Percentiles rank a stretch among this genome's conserved stretches.
Conservation (phyloP, 2,888 invertebrate species). For the Esperia sulphurella region DNA sequence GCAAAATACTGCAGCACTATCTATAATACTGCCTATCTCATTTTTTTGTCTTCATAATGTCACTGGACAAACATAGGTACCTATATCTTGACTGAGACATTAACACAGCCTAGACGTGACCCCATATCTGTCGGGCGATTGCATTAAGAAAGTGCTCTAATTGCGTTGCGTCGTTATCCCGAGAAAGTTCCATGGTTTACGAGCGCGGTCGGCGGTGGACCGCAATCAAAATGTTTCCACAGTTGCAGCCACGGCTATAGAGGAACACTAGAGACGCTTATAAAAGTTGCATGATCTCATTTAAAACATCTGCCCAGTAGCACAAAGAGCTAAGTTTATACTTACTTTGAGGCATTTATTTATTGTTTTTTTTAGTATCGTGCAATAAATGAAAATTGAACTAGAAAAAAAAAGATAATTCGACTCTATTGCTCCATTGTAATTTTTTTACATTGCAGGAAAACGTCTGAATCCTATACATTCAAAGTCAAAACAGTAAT, state of each 20-base stretch:
- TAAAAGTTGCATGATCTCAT: neutral
- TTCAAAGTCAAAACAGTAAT: too few relatives aligned
- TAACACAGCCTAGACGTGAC: neutral
- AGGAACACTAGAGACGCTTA: neutral
- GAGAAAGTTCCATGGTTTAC: conserved; percentile 44
- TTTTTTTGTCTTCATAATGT: neutral
- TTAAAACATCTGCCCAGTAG: too few relatives aligned
- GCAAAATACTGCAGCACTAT: too few relatives aligned
- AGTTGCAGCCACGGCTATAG: conserved; percentile 19
- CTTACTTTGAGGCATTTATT: too few relatives aligned
- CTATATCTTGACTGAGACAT: neutral
- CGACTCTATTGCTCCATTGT: too few relatives aligned
- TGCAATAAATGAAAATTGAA: too few relatives aligned
- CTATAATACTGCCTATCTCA: neutral
- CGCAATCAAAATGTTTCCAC: conserved; percentile 61
- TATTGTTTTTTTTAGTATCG: too few relatives aligned
- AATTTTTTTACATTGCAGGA: too few relatives aligned
- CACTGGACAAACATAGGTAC: too few relatives aligned
- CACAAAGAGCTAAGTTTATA: too few relatives aligned
- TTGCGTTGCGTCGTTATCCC: conserved; percentile 40
- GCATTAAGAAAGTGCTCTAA: conserved; percentile 50
- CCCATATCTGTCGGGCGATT: conserved; percentile 20
- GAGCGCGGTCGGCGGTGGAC: conserved; percentile 42
- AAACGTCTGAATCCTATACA: too few relatives aligned
- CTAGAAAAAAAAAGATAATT: too few relatives aligned